A percentile compares a stretch with the other conserved stretches of the same genome.
Evolutionary conservation across 2,113 vertebrate species (phyloP).

Genomic region (Nansenia antarctica): DNA sequence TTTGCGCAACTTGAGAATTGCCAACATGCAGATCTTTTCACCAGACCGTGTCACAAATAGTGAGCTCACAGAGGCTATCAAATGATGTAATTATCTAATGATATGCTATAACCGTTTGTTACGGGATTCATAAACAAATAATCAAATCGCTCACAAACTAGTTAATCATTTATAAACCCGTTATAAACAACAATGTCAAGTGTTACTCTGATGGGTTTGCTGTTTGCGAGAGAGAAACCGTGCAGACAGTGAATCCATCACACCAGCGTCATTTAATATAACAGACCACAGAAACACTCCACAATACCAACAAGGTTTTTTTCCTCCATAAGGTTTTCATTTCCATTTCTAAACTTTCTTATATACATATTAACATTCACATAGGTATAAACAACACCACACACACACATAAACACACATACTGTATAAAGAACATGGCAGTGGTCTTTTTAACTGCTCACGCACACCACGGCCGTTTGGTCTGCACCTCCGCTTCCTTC

Average conservation of each 20-base stretch:
- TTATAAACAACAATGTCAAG: too few species aligned
- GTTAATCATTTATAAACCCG: too few species aligned
- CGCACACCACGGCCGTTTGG: conserved; percentile 63
- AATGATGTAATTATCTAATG: too few species aligned
- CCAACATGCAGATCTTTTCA: too few species aligned
- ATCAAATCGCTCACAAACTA: too few species aligned
- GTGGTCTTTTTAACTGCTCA: conserved; percentile 47
- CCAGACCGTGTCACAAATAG: too few species aligned
- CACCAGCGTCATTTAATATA: conserved; percentile 62
- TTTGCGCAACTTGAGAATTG: too few species aligned
- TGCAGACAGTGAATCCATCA: neutral
- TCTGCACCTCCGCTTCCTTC: conserved; percentile 49
- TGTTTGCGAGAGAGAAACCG: neutral
- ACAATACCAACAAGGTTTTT: conserved; percentile 53
- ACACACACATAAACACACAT: conserved; percentile 16
- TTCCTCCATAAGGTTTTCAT: conserved; percentile 31
- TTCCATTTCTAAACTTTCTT: conserved; percentile 61
- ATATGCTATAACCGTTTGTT: too few species aligned
- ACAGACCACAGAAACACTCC: conserved; percentile 57
- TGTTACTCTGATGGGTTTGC: too few species aligned
- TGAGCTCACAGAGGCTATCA: too few species aligned
- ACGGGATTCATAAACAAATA: too few species aligned
- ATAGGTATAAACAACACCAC: conserved; percentile 45
- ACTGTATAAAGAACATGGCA: conserved; percentile 53
- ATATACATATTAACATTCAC: conserved; percentile 70